These are phyloP conservation scores for Paracentrotus lividus DNA, from an alignment of 53 echinoderm and acorn worm genomes.

Conservation along the genomic window DNA sequence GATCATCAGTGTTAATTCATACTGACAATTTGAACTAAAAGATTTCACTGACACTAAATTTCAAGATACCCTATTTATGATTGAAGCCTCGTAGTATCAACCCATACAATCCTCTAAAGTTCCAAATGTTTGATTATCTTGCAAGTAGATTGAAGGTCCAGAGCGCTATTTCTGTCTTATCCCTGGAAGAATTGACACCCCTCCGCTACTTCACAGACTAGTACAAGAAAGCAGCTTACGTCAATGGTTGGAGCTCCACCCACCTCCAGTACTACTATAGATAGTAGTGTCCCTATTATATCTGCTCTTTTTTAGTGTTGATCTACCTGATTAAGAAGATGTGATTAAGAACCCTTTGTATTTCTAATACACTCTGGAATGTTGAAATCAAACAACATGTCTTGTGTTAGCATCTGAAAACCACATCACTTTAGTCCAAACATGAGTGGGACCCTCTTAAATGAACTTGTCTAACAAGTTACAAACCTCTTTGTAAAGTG, in stretches of 20 bases:
- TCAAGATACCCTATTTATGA: too few relatives aligned
- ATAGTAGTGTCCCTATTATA: slow-evolving; percentile 13
- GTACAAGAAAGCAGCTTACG: background rate
- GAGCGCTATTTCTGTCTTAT: background rate
- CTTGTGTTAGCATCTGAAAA: slow-evolving; percentile 3
- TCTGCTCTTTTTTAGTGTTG: slow-evolving; percentile 7
- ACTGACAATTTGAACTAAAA: too few relatives aligned
- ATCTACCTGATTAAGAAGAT: background rate
- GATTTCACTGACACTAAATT: too few relatives aligned
- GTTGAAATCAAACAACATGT: slow-evolving; percentile 55
- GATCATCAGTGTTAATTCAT: too few relatives aligned
- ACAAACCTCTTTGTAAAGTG: slow-evolving; percentile 18
- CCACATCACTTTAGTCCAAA: background rate
- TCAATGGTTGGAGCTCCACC: slow-evolving; percentile 1
- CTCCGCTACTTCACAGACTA: background rate
- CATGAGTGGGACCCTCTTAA: background rate
- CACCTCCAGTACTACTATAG: background rate
- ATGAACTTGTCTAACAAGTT: slow-evolving; percentile 43
- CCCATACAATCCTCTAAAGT: too few relatives aligned
- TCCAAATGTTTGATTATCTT: too few relatives aligned
- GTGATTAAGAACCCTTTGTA: slow-evolving; percentile 60
- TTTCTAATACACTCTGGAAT: slow-evolving; percentile 56
- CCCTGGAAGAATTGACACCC: background rate
- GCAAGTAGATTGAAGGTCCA: too few relatives aligned
- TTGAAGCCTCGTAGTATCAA: too few relatives aligned